Evolutionary conservation across 2,797 vertebrate genomes (phyloP), one percentile per base, ranked within the genome.

Genomic region (Enteromius viviparus): DNA sequence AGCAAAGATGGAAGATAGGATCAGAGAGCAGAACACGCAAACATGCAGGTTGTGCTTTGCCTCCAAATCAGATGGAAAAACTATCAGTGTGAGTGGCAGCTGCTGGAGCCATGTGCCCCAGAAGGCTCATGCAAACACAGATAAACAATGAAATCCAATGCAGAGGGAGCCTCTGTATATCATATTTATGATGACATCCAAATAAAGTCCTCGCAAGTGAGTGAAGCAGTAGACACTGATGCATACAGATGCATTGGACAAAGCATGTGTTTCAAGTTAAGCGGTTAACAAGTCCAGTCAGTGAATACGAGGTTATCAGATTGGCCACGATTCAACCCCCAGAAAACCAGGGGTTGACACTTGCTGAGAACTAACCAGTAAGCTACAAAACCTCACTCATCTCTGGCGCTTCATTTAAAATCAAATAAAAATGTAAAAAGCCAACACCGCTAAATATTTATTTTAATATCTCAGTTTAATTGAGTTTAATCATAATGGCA

Each of bases 241-340:
- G 21, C 11, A 45, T 14, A 42, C 26, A 62, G 17, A 65, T 49
- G 29, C 69, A 65, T 87, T 64, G 72, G 51, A 85, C 78, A 40
- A 47, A 6, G 79, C 91, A 92, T 86, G 29, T 93, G 92, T 89
- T 92, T 91, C 84, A 76, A 70, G 74, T 94, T 92, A 91, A 85
- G 70, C 85, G 86, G 88, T 91, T 80, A 81, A 72, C 84, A 70
- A 78, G 79, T 74, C 40, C 79, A 70, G 58, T 15, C 26, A 72
- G 42, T 66, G 72, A 65, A 80, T 78, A 82, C 32, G 12, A 74
- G 65, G n/a, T 84, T 83, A 85, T 87, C 77, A 85, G 78, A 89
- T 80, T 40, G 65, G 74, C 76, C 34, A 21, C 51, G 34, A 80
- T 62, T 34, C 51, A 78, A 21, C 34, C 32, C 40, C n/a, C 23